A percentile compares a stretch with the other conserved stretches of the same genome.
Evolutionary conservation across 1,140 invertebrate genomes (phyloP).

Genomic region (Drosophila parvula): DNA sequence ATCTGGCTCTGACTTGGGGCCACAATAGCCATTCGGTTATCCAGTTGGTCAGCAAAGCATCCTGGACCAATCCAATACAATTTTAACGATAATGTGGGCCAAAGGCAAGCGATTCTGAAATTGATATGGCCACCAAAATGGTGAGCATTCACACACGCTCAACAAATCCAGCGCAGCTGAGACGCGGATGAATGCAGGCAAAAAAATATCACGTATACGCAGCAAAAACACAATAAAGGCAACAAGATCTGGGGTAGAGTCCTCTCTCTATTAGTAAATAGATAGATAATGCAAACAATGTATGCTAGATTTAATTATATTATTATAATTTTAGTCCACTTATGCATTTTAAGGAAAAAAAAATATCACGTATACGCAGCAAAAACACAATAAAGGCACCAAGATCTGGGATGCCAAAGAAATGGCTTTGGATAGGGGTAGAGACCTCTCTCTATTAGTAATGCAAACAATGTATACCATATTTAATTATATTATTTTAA

Average conservation of each 20-base stretch:
- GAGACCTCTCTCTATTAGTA: too few relatives aligned
- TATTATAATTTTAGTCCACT: too few relatives aligned
- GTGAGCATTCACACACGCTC: conserved; percentile 11
- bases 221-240: conserved; percentile 17
- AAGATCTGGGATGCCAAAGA: background rate
- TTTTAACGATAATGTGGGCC: conserved; percentile 78
- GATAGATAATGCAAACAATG: too few relatives aligned
- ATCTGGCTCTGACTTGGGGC: conserved; percentile 55
- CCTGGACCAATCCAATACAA: conserved; percentile 75
- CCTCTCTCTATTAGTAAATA: too few relatives aligned
- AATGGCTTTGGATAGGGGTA: too few relatives aligned
- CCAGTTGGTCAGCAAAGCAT: conserved; percentile 60
- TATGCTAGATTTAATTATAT: too few relatives aligned
- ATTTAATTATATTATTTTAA: too few relatives aligned
- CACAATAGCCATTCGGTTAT: conserved; percentile 62
- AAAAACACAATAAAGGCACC: conserved; percentile 12
- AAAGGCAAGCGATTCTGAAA: conserved; percentile 67
- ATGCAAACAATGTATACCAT: too few relatives aligned
- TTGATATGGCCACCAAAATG: conserved; percentile 69
- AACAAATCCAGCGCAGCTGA: background rate
- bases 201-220: conserved; percentile 41
- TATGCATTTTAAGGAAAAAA: too few relatives aligned
- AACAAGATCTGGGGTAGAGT: background rate
- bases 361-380: conserved; percentile 43
- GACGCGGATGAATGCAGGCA: conserved; percentile 14